Evolutionary conservation across 2,797 vertebrate genomes (phyloP).

Genomic region (Crypturellus tataupa): DNA sequence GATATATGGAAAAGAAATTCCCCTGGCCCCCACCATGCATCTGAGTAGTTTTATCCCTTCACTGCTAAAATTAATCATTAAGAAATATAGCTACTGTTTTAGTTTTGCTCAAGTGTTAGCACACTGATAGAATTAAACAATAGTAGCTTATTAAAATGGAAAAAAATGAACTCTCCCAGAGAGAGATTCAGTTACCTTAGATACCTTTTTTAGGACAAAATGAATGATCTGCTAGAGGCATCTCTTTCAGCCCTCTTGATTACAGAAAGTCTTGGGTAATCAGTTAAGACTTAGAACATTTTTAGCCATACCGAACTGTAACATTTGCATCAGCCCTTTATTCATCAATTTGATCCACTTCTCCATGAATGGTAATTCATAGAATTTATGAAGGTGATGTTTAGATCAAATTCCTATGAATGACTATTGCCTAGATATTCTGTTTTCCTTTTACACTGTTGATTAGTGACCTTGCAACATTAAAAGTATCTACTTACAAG

Average conservation of each 20-base stretch:
- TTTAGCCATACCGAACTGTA: background rate
- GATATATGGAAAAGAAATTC: background rate
- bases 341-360: background rate
- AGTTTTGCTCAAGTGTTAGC: background rate
- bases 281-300: background rate
- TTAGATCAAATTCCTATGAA: background rate
- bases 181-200: accelerated
- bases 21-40: too few species aligned
- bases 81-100: background rate
- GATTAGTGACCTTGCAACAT: too few species aligned
- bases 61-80: background rate
- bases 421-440: background rate
- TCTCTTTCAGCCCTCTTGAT: background rate
- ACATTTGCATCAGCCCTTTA: background rate
- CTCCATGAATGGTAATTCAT: background rate
- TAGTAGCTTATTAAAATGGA: accelerated
- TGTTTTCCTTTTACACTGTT: background rate
- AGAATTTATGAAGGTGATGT: too few species aligned
- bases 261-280: background rate
- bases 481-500: conserved; percentile 75
- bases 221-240: accelerated
- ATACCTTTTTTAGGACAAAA: accelerated
- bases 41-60: background rate
- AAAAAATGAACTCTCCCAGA: background rate
- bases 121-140: background rate